Evolutionary conservation across 2,888 invertebrate species (phyloP), one percentile per base, ranked within the genome.

Genomic region (Pristionchus entomophagus): DNA sequence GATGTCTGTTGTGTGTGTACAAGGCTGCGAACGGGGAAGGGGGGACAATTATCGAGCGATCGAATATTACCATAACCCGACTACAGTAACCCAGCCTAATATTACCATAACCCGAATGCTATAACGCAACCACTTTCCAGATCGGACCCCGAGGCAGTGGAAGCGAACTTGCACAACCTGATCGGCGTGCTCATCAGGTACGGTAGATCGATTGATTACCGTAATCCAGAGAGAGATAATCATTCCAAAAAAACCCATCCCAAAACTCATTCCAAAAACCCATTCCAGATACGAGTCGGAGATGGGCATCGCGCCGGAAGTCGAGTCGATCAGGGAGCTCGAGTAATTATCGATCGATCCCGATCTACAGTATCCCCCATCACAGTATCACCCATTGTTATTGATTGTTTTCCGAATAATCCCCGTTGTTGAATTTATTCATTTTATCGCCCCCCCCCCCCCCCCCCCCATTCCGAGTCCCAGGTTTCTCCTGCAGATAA

Each of bases 171-270:
- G 32, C 91, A 92, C 84, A 90, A 92, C 0, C 84, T 92, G 82
- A 92, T 92, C 86, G 92, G 92, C 41, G 88, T 92, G 56, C 88
- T 92, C n/a, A 92, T 92, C 86, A 88, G 92, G 17, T 89, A 90
- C 86, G 92, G 92, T 83, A 88, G 87, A n/a, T n/a, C n/a, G n/a
- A n/a, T n/a, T n/a, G n/a, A n/a, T n/a, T n/a, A n/a, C n/a, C n/a
- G n/a, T n/a, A n/a, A n/a, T n/a, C n/a, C n/a, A n/a, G n/a, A n/a
- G n/a, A n/a, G n/a, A n/a, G n/a, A n/a, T n/a, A n/a, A n/a, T n/a
- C n/a, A n/a, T n/a, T n/a, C n/a, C n/a, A n/a, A n/a, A n/a, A n/a
- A n/a, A n/a, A n/a, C n/a, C n/a, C n/a, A n/a, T n/a, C n/a, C n/a
- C n/a, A n/a, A n/a, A n/a, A n/a, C n/a, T n/a, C n/a, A n/a, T n/a